These are phyloP conservation scores for Acleris laterana DNA, from an alignment of 2,888 invertebrate species.

Conservation along the genomic window DNA sequence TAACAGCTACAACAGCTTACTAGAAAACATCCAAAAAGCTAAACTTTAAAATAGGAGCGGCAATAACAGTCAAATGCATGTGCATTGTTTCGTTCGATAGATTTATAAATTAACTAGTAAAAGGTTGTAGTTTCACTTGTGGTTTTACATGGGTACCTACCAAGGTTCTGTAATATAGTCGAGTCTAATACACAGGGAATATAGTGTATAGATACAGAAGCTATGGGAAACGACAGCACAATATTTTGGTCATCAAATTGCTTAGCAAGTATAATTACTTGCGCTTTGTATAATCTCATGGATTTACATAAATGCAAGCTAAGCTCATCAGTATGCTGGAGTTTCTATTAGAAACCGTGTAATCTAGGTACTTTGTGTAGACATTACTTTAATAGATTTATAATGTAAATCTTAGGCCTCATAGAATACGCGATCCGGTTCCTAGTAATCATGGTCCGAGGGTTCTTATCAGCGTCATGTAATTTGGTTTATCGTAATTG, in stretches of 20 bases:
- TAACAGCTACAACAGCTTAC: too few species aligned
- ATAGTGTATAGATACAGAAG: too few species aligned
- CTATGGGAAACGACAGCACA: too few species aligned
- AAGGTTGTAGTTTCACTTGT: too few species aligned
- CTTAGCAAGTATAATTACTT: not conserved
- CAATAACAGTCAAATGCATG: too few species aligned
- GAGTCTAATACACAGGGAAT: too few species aligned
- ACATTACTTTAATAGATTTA: conserved; percentile 54
- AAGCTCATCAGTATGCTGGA: conserved; percentile 4
- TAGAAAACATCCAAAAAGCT: too few species aligned
- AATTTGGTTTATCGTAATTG: conserved; percentile 62
- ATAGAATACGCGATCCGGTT: conserved; percentile 56
- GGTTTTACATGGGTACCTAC: too few species aligned
- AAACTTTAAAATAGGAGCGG: too few species aligned
- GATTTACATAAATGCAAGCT: not conserved
- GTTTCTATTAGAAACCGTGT: conserved; percentile 43
- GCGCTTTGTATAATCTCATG: not conserved
- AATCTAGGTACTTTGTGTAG: conserved; percentile 42
- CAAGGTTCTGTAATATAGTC: too few species aligned
- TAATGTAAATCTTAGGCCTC: conserved; percentile 50
- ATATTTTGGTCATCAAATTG: not conserved
- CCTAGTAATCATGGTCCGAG: conserved; percentile 44
- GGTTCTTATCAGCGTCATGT: conserved; percentile 44
- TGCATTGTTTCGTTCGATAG: too few species aligned
- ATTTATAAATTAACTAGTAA: too few species aligned